A percentile compares a stretch with the other conserved stretches of the same genome.
Evolutionary conservation across 2,797 vertebrate species (phyloP).

Genomic region (Morelia viridis): DNA sequence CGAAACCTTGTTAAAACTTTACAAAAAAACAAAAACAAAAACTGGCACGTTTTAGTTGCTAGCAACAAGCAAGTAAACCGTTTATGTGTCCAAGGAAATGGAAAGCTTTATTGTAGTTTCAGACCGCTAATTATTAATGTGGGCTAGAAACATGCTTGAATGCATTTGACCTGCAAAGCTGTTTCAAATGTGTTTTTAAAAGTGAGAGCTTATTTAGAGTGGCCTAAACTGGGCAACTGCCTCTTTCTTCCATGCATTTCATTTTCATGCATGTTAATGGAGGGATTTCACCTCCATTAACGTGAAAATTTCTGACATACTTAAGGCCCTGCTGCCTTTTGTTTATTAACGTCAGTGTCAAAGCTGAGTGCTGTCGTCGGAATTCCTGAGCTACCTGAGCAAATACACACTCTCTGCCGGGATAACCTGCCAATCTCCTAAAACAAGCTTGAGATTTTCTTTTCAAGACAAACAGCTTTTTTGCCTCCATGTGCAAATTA

Average conservation of each 20-base stretch:
- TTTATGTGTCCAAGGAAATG: background rate
- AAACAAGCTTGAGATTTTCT: background rate
- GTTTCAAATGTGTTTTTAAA: background rate
- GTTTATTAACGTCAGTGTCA: conserved; percentile 9
- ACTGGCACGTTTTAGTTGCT: background rate
- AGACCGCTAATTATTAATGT: background rate
- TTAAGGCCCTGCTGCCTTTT: conserved; percentile 22
- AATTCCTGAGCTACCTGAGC: conserved; percentile 35
- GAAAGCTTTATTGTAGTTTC: background rate
- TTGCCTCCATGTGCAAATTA: conserved; percentile 7
- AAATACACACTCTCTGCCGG: background rate
- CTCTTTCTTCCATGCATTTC: background rate
- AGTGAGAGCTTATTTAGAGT: background rate
- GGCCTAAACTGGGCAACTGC: background rate
- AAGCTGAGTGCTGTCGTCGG: background rate
- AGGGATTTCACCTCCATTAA: background rate
- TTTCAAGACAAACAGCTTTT: conserved; percentile 9
- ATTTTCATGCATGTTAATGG: background rate
- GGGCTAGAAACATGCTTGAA: background rate
- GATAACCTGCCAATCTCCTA: conserved; percentile 7
- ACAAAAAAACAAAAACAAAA: background rate
- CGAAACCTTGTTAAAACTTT: background rate
- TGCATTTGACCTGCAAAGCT: background rate
- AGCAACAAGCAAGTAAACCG: background rate
- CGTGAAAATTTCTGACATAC: conserved; percentile 20